Percentiles rank a stretch among this genome's conserved stretches.
phyloP scores from a whole-genome alignment of 1,140 invertebrate genomes.

The Diachasma alloeum region DNA sequence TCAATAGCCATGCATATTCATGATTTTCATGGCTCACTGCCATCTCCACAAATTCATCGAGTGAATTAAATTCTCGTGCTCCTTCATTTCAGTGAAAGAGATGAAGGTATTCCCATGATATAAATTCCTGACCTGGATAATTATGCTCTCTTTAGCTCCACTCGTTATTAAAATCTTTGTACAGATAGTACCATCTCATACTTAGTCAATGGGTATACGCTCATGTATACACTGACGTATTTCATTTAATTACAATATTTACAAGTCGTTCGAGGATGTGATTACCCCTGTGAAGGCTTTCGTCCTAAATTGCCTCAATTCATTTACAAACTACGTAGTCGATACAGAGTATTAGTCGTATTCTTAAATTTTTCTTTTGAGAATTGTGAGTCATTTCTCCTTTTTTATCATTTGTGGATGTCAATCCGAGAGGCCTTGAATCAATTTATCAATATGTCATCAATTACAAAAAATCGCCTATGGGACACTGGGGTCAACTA shows the following conservation, averaged over 20 bases:
- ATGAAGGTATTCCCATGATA: neutral
- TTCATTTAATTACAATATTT: conserved; percentile 25
- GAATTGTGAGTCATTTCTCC: neutral
- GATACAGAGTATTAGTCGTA: conserved; percentile 12
- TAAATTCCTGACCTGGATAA: conserved; percentile 7
- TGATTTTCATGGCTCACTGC: neutral
- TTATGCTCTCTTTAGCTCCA: conserved; percentile 8
- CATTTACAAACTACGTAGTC: conserved; percentile 3
- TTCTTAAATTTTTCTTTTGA: neutral
- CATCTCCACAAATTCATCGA: neutral
- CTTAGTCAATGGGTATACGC: neutral
- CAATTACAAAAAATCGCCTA: conserved; percentile 3
- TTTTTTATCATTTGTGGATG: neutral
- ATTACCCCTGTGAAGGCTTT: neutral
- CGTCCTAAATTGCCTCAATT: neutral
- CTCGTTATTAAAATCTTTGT: conserved; percentile 9
- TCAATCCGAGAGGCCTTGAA: neutral
- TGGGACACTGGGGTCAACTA: neutral
- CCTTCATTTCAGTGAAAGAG: neutral
- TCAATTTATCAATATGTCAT: neutral
- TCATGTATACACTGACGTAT: conserved; percentile 11
- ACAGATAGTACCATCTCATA: neutral
- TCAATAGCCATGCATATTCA: neutral
- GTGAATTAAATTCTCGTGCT: neutral
- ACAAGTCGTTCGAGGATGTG: conserved; percentile 9